phyloP scores from a whole-genome alignment of 2,113 vertebrate species.

The Butorides virescens region DNA sequence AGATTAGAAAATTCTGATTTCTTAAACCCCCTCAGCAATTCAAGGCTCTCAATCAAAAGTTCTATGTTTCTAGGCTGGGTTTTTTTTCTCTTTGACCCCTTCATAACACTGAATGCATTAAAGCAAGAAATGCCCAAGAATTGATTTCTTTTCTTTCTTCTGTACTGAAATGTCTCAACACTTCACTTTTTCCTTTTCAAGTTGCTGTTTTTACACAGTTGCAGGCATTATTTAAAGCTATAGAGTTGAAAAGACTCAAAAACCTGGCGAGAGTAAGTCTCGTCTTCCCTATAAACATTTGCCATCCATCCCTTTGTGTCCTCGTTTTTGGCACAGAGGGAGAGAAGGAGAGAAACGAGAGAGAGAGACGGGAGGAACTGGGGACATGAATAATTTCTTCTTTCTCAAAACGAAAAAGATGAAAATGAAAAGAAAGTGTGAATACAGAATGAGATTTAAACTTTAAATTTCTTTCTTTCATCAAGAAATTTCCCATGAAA shows the following conservation, averaged over 20 bases:
- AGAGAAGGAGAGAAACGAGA: background rate
- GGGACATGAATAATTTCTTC: constrained; percentile 45
- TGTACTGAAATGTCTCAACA: background rate
- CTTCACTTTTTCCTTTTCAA: constrained; percentile 5
- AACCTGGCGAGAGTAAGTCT: background rate
- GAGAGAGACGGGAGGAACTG: background rate
- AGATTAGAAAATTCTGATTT: background rate
- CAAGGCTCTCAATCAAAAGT: background rate
- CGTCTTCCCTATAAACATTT: constrained; percentile 15
- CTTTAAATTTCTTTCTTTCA: background rate
- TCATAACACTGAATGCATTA: constrained; percentile 2
- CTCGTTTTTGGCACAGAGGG: background rate
- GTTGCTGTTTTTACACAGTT: background rate
- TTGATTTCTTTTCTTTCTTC: constrained; percentile 19
- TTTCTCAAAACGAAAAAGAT: constrained; percentile 22
- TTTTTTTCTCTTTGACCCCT: background rate
- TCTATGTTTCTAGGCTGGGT: background rate
- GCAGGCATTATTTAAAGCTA: constrained; percentile 20
- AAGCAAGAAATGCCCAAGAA: constrained; percentile 16
- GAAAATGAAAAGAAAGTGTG: constrained; percentile 21
- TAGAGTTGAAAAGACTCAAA: background rate
- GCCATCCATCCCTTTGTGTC: constrained; percentile 1
- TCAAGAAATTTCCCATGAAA: constrained; percentile 13
- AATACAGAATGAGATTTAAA: constrained; percentile 33
- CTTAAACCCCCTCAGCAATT: background rate